Conservation (phyloP, 2,888 invertebrate genomes). For the Aspidiotus rigidus region DNA sequence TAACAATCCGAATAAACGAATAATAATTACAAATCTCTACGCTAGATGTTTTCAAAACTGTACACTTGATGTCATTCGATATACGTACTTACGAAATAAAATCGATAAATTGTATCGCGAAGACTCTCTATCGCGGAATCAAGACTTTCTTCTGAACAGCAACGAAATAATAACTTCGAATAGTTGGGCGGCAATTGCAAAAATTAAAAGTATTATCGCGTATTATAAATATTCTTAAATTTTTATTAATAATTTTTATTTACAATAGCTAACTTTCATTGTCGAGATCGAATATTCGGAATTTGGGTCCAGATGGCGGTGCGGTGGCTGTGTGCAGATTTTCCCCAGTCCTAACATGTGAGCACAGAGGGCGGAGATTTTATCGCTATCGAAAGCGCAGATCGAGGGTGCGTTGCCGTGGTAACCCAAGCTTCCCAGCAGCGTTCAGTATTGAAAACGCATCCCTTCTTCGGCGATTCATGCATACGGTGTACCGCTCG, state of each 20-base stretch:
- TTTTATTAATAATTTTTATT: not conserved
- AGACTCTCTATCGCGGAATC: too few species aligned
- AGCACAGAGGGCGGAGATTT: not conserved
- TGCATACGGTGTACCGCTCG: not conserved
- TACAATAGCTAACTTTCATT: not conserved
- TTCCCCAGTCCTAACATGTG: not conserved
- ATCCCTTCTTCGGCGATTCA: not conserved
- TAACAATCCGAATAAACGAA: too few species aligned
- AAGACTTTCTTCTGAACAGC: too few species aligned
- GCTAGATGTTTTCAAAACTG: too few species aligned
- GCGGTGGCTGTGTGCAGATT: not conserved
- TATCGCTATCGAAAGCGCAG: slow-evolving; percentile 1
- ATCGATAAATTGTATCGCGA: too few species aligned
- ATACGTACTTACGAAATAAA: too few species aligned
- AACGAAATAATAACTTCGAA: too few species aligned
- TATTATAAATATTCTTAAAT: not conserved
- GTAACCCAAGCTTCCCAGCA: not conserved
- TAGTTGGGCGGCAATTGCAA: too few species aligned
- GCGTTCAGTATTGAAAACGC: not conserved
- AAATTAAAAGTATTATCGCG: not conserved
- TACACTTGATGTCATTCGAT: too few species aligned
- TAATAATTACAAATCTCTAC: too few species aligned
- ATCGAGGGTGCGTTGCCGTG: slow-evolving; percentile 4
- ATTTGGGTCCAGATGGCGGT: not conserved
- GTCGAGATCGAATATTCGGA: not conserved